Conservation (phyloP, 2,797 vertebrate genomes). For the Sebastes itinus region DNA sequence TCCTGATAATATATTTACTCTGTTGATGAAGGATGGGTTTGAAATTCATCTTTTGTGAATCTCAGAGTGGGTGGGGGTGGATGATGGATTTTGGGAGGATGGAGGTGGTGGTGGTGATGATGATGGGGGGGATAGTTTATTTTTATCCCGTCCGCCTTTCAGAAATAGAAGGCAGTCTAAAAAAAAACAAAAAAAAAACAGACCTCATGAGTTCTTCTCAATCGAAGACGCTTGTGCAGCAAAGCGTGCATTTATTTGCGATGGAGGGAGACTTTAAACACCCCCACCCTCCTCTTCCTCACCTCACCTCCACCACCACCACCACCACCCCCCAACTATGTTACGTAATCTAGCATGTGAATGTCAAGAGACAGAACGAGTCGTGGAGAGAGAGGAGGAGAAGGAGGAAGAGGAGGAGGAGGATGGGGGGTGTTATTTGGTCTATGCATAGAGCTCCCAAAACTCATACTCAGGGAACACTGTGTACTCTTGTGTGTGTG, state of each 20-base stretch:
- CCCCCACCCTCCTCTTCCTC: neutral
- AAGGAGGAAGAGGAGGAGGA: neutral
- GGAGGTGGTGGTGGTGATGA: neutral
- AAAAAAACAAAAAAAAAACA: slow-evolving; percentile 6
- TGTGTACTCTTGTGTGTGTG: slow-evolving; percentile 49
- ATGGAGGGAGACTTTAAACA: slow-evolving; percentile 62
- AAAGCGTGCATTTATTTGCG: slow-evolving; percentile 71
- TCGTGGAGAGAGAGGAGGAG: slow-evolving; percentile 39
- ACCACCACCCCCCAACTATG: slow-evolving; percentile 2
- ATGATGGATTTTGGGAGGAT: slow-evolving; percentile 5
- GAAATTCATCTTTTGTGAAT: slow-evolving; percentile 31
- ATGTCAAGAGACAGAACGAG: slow-evolving; percentile 65
- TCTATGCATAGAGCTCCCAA: slow-evolving; percentile 63
- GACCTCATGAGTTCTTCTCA: slow-evolving; percentile 49
- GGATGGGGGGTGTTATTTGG: slow-evolving; percentile 36
- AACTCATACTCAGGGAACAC: slow-evolving; percentile 70
- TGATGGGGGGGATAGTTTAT: slow-evolving; percentile 34
- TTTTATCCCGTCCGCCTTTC: slow-evolving; percentile 60
- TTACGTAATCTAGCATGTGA: slow-evolving; percentile 82
- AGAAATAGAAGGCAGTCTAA: slow-evolving; percentile 55
- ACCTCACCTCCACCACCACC: neutral
- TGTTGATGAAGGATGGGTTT: slow-evolving; percentile 13
- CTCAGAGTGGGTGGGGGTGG: neutral
- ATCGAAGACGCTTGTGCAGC: slow-evolving; percentile 71
- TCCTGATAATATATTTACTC: neutral